Evolutionary conservation across 92 coral and sea anemone species (phyloP).

Genomic region (Anthopleura xanthogrammica): DNA sequence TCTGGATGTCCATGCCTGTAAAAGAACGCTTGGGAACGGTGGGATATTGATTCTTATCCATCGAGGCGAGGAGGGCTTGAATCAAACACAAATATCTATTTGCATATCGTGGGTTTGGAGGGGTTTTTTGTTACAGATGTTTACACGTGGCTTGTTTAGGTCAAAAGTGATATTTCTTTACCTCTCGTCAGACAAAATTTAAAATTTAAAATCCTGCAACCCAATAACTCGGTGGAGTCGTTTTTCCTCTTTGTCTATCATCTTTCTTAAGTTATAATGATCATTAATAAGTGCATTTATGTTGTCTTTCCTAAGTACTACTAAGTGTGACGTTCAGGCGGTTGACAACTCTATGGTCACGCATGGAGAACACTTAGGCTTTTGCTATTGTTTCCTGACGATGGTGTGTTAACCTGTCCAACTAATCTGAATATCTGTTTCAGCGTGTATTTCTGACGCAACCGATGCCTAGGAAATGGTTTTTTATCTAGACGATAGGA

Average conservation of each 20-base stretch:
- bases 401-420: not conserved
- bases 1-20: slow-evolving; percentile 63
- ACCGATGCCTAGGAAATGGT: not conserved
- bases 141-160: slow-evolving; percentile 21
- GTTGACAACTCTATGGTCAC: not conserved
- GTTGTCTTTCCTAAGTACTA: slow-evolving; percentile 5
- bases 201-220: not conserved
- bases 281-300: not conserved
- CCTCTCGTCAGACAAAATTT: not conserved
- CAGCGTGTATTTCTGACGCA: not conserved
- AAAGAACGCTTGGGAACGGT: slow-evolving; percentile 17
- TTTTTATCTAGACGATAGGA: not conserved
- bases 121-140: slow-evolving; percentile 33
- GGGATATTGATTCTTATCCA: slow-evolving; percentile 11
- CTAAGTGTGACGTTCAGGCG: not conserved
- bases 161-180: not conserved
- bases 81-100: slow-evolving; percentile 9
- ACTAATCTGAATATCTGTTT: not conserved
- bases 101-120: slow-evolving; percentile 19
- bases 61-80: slow-evolving; percentile 25
- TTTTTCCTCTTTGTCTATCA: not conserved
- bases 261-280: not conserved
- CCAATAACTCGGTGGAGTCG: too few species aligned
- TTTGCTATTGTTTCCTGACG: not conserved
- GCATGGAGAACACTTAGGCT: not conserved